phyloP scores from a whole-genome alignment of 2,797 vertebrate genomes.

The Myotis pilosus region DNA sequence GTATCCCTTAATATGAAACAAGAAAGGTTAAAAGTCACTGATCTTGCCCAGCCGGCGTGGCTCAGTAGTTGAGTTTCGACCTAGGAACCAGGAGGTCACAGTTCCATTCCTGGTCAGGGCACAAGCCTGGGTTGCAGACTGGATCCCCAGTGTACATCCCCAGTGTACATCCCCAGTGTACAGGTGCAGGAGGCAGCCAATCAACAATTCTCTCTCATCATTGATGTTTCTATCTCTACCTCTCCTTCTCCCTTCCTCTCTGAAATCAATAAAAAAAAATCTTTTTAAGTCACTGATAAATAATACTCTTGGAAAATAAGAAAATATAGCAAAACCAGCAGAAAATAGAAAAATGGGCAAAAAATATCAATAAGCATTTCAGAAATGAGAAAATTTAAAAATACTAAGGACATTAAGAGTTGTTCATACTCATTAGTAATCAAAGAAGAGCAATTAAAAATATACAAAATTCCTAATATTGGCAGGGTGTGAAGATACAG shows the following conservation, averaged over 20 bases:
- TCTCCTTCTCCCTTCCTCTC: too few species aligned
- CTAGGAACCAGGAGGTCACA: too few species aligned
- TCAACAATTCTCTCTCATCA: too few species aligned
- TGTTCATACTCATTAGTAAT: background rate
- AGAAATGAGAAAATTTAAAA: background rate
- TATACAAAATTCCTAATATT: background rate
- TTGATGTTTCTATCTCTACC: too few species aligned
- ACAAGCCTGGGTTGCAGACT: too few species aligned
- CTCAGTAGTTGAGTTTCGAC: too few species aligned
- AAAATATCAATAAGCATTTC: background rate
- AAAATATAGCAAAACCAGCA: background rate
- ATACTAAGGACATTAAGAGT: background rate
- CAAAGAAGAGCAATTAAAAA: conserved; percentile 19
- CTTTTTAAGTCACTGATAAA: background rate
- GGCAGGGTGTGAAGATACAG: background rate
- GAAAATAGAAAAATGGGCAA: background rate
- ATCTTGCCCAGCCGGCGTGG: too few species aligned
- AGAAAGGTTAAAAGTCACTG: background rate
- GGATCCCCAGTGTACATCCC: too few species aligned
- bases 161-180: too few species aligned
- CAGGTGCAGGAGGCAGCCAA: too few species aligned
- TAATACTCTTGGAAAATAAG: conserved; percentile 9
- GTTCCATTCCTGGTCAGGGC: too few species aligned
- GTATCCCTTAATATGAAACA: background rate
- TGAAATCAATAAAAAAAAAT: too few species aligned